Conservation (phyloP, 2,888 invertebrate species). For the Barypeithes pellucidus region DNA sequence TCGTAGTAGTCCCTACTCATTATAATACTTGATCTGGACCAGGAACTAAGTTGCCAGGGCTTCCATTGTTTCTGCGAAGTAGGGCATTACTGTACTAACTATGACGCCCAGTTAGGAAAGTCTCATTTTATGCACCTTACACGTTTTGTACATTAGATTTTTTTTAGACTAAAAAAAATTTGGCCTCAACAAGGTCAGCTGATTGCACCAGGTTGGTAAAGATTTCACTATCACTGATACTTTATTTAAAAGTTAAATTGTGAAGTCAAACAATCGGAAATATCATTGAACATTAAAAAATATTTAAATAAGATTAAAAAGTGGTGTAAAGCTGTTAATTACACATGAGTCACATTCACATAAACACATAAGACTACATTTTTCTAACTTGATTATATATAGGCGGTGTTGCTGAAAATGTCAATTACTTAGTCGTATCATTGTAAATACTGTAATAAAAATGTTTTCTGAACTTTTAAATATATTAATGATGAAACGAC, state of each 20-base stretch:
- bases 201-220: conserved; percentile 21
- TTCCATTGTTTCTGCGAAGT: conserved; percentile 9
- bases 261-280: background rate
- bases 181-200: conserved; percentile 41
- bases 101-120: background rate
- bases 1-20: conserved; percentile 65
- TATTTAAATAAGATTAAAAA: background rate
- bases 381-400: conserved; percentile 19
- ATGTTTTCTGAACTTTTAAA: no score
- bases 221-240: background rate
- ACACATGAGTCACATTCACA: conserved; percentile 24
- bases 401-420: conserved; percentile 29
- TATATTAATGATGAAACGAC: no score
- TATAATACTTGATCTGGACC: conserved; percentile 27
- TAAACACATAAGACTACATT: conserved; percentile 12
- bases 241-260: background rate
- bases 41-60: background rate
- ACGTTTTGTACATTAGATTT: conserved; percentile 14
- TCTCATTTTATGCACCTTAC: conserved; percentile 11
- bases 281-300: background rate
- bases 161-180: background rate
- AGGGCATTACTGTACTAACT: conserved; percentile 25
- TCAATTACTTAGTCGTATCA: conserved; percentile 4
- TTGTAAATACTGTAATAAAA: no score
- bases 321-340: background rate